Conservation (phyloP, 2,797 vertebrate species). For the Alcedo atthis region DNA sequence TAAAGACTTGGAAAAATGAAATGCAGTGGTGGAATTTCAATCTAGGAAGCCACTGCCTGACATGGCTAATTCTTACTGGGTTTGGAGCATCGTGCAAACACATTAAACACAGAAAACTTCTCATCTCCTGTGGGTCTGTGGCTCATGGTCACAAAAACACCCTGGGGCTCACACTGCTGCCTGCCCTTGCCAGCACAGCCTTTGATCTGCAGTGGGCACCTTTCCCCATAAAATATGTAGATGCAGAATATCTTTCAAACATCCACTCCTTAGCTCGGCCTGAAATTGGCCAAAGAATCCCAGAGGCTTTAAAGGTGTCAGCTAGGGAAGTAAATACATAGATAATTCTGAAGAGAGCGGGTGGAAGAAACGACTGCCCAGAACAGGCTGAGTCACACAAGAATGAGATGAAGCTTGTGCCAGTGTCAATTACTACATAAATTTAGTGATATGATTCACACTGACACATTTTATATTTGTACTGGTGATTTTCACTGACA, state of each 20-base stretch:
- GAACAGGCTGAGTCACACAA: conserved; percentile 42
- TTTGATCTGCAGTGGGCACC: background rate
- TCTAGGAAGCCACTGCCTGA: accelerated
- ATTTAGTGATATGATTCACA: conserved; percentile 60
- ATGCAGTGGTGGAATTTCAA: background rate
- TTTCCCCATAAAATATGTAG: background rate
- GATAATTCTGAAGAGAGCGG: background rate
- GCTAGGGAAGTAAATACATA: background rate
- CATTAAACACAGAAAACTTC: background rate
- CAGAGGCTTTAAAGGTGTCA: background rate
- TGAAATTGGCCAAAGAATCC: conserved; percentile 8
- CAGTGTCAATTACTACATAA: conserved; percentile 57
- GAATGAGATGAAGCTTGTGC: conserved; percentile 13
- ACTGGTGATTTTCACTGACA: conserved; percentile 48
- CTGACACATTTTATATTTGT: conserved; percentile 62
- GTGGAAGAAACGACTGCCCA: conserved; percentile 9
- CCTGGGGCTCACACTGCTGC: background rate
- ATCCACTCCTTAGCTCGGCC: background rate
- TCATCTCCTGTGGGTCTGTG: background rate
- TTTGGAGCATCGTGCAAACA: background rate
- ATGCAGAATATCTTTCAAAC: background rate
- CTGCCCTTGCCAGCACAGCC: background rate
- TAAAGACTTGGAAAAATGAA: background rate
- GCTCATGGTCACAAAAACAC: background rate
- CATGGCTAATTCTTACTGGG: background rate